Base-by-base conservation (phyloP, 1,140 invertebrate genomes). In the Magallana ariakensis region DNA sequence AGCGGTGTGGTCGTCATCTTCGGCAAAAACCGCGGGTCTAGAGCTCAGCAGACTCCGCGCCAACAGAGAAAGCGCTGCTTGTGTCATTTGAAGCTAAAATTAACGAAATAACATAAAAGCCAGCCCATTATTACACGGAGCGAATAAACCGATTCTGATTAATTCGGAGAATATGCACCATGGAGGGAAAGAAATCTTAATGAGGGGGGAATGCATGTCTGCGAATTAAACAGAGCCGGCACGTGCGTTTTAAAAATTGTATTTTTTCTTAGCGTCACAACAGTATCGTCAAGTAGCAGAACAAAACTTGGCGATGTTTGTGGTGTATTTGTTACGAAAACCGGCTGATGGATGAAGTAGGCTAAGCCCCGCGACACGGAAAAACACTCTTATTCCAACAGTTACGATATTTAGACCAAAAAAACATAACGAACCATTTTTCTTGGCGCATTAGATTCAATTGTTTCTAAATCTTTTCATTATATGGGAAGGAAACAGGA, bases 21-120 rank as follows among this genome's bases (percentile, higher is more conserved):
- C 66, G 22, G 33, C 33, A 46, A 26, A 33, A 75, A 9, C 22
- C n/a, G 19, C 11, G 66, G 22, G 66, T 13, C 22, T 0, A 75
- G 33, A 19, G 66, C 66, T 26, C 66, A 19, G 19, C 10, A 75
- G 22, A 75, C 22, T 75, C 66, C 66, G 22, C 66, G 22, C 66
- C 66, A 75, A 26, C 66, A 26, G 66, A 13, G 66, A 75, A 75
- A 75, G 66, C 66, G 66, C 66, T 33, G 66, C 66, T 75, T 75
- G 66, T 75, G 66, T 75, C 66, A 75, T 75, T 75, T 75, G 66
- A 75, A 75, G 66, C 66, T 75, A 75, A 26, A 75, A 75, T 75
- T 75, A 75, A 75, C 66, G 66, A 75, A 75, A 75, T 75, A 75
- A 75, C 66, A 75, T 75, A 26, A 75, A 75, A 75, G 66, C 66